Conservation (phyloP, 2,888 invertebrate genomes). For the Trichopria drosophilae region DNA sequence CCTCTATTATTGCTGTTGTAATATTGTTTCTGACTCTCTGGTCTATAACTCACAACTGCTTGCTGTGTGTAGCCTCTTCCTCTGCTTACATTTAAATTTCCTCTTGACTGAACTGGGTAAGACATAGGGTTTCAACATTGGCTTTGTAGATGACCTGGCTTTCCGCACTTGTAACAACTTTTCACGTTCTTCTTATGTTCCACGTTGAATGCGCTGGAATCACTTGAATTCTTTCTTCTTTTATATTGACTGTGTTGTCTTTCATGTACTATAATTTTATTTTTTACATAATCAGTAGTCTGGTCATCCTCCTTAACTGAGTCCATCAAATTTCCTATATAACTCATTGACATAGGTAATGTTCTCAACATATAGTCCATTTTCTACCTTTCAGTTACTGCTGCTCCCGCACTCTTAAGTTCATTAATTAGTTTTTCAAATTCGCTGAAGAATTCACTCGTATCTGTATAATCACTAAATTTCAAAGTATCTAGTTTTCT, state of each 20-base stretch:
- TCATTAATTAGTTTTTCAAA: slow-evolving; percentile 37
- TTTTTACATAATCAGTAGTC: slow-evolving; percentile 38
- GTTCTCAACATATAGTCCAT: slow-evolving; percentile 35
- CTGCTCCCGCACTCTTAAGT: slow-evolving; percentile 34
- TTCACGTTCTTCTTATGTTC: slow-evolving; percentile 11
- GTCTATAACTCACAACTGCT: no score
- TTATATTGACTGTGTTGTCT: not conserved
- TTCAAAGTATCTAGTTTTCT: slow-evolving; percentile 29
- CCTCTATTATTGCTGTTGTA: not conserved
- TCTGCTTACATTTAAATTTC: not conserved
- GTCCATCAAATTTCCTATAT: slow-evolving; percentile 37
- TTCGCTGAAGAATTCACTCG: slow-evolving; percentile 27
- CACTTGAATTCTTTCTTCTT: slow-evolving; percentile 8
- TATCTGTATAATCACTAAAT: slow-evolving; percentile 28
- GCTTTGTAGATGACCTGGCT: slow-evolving; percentile 4
- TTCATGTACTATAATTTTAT: no score
- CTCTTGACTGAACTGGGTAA: slow-evolving; percentile 12
- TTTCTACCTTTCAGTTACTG: slow-evolving; percentile 33
- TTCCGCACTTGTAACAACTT: no score
- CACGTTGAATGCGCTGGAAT: slow-evolving; percentile 23
- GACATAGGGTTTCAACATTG: slow-evolving; percentile 1
- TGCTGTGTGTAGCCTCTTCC: slow-evolving; percentile 2
- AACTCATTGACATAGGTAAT: slow-evolving; percentile 31
- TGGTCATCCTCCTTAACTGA: slow-evolving; percentile 28
- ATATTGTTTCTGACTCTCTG: no score